Evolutionary conservation across 2,797 vertebrate genomes (phyloP).

Genomic region (Bryconaethiops microstoma): DNA sequence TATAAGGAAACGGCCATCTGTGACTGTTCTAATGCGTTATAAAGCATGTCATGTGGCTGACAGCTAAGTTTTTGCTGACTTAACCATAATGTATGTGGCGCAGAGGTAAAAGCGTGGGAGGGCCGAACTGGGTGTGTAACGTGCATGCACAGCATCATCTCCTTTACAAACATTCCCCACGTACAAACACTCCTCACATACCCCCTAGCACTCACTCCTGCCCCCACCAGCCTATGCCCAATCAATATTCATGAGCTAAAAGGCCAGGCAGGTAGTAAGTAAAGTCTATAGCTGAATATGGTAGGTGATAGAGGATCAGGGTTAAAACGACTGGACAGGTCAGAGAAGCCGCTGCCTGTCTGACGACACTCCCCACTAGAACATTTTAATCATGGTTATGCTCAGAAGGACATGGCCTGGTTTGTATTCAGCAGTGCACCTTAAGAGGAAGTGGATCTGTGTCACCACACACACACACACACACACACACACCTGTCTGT

Average conservation of each 20-base stretch:
- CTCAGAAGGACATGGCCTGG: conserved; percentile 23
- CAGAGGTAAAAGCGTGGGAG: conserved; percentile 1
- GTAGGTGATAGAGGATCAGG: background rate
- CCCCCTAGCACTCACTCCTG: background rate
- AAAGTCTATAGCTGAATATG: background rate
- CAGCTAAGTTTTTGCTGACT: conserved; percentile 11
- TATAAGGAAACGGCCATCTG: background rate
- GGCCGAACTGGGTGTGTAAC: background rate
- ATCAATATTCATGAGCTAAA: conserved; percentile 20
- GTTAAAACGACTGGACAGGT: conserved; percentile 7
- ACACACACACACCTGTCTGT: conserved; percentile 20
- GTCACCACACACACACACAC: conserved; percentile 40
- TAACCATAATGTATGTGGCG: conserved; percentile 10
- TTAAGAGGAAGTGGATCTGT: conserved; percentile 31
- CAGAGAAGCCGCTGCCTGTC: background rate
- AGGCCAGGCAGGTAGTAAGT: conserved; percentile 5
- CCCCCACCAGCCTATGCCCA: background rate
- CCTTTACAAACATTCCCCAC: background rate
- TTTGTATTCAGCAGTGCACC: conserved; percentile 41
- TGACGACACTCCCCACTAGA: conserved; percentile 3
- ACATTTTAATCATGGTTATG: conserved; percentile 39
- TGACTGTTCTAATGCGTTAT: background rate
- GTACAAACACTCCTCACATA: background rate
- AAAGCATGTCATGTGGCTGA: conserved; percentile 1
- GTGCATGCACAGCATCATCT: background rate